Evolutionary conservation across 2,113 vertebrate genomes (phyloP).

Genomic region (Bettongia penicillata): DNA sequence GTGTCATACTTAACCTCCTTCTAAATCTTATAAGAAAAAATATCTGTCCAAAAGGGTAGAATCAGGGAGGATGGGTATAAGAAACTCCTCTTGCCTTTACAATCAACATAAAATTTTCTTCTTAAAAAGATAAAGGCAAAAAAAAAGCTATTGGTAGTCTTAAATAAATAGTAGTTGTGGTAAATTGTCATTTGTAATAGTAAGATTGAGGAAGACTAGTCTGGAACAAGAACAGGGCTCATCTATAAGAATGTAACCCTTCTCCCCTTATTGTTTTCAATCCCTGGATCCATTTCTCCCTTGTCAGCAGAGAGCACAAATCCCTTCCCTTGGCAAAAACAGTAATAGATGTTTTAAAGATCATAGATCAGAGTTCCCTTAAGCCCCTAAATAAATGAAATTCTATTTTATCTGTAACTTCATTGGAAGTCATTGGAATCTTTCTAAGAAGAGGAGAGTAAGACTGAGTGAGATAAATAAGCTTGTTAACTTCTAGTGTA

Average conservation of each 20-base stretch:
- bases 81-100: conserved; percentile 2
- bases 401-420: conserved; percentile 48
- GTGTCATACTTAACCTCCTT: neutral
- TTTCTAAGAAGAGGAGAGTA: conserved; percentile 38
- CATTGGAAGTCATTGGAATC: conserved; percentile 49
- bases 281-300: too few species aligned
- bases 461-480: conserved; percentile 39
- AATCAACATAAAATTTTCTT: neutral
- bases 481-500: conserved; percentile 51
- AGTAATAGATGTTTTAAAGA: conserved; percentile 1
- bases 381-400: conserved; percentile 54
- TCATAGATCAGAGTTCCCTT: conserved; percentile 34
- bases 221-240: neutral
- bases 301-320: too few species aligned
- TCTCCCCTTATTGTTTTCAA: neutral
- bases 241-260: neutral
- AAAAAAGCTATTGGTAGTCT: neutral
- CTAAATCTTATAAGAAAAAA: too few species aligned
- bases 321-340: conserved; percentile 40
- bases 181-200: conserved; percentile 10
- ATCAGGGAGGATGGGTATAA: neutral
- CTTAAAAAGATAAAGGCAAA: neutral
- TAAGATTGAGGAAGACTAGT: neutral
- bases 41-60: neutral
- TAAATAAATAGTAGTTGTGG: neutral